Percentiles rank a stretch among this genome's conserved stretches.
phyloP scores from a whole-genome alignment of 1,140 invertebrate genomes.

The Drosophila equinoxialis region DNA sequence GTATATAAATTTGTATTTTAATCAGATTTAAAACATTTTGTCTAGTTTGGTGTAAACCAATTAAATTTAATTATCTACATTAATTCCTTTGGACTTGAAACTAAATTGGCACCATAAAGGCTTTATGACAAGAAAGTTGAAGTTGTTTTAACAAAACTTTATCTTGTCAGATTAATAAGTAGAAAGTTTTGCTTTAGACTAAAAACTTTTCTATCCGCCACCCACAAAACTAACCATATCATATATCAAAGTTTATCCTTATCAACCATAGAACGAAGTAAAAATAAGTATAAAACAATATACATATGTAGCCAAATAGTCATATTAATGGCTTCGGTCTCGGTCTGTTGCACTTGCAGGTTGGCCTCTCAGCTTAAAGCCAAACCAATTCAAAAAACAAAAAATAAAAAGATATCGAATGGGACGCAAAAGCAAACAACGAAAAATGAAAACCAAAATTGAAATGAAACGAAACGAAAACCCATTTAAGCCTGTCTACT shows the following conservation, averaged over 20 bases:
- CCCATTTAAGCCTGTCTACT: slow-evolving; percentile 55
- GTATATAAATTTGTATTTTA: too few relatives aligned
- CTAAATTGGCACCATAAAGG: not conserved
- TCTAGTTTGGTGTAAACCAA: not conserved
- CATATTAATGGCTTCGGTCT: slow-evolving; percentile 59
- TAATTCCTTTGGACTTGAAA: not conserved
- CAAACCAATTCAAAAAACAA: slow-evolving; percentile 45
- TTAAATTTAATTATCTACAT: not conserved
- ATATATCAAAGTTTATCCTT: slow-evolving; percentile 66
- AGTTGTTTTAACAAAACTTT: slow-evolving; percentile 10
- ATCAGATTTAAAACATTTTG: too few relatives aligned
- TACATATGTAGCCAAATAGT: slow-evolving; percentile 25
- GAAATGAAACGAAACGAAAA: slow-evolving; percentile 36
- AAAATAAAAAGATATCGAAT: slow-evolving; percentile 12
- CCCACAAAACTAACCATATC: not conserved
- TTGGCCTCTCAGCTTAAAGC: slow-evolving; percentile 23
- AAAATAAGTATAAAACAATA: slow-evolving; percentile 28
- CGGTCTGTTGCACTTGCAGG: slow-evolving; percentile 75
- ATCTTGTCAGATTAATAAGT: slow-evolving; percentile 28
- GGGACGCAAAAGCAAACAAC: slow-evolving; percentile 17
- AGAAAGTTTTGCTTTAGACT: slow-evolving; percentile 3
- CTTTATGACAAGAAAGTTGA: not conserved
- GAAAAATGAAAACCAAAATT: slow-evolving; percentile 9
- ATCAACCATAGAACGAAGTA: slow-evolving; percentile 48
- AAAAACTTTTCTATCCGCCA: slow-evolving; percentile 14